Evolutionary conservation across 2,888 invertebrate species (phyloP), one percentile per base, ranked within the genome.

Genomic region (Portevinia maculata): DNA sequence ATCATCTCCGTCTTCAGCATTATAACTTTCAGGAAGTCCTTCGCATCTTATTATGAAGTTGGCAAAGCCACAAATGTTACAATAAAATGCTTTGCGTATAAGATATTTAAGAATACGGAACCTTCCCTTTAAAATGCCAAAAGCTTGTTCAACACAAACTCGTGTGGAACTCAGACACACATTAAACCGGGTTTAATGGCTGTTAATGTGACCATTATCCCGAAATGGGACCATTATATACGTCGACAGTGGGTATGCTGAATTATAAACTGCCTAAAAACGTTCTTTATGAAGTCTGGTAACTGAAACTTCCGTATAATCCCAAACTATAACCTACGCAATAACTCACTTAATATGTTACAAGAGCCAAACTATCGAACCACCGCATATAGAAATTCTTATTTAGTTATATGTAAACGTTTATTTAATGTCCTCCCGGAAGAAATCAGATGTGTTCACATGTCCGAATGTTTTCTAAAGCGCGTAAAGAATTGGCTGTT

Each of bases 201-300:
- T 21, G 2, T 59, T 19, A 19, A 79, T 55, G 34, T 62, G 50
- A 8, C 76, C 78, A 48, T 84, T 84, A 37, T 84, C 75, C 17
- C 75, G 69, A 44, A 65, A 84, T 39, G 74, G 71, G 3, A 46
- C 64, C 30, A 78, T 46, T 41, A 78, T 24, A 44, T 50, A 69
- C 44, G 50, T 76, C 19, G 78, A 65, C 8, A 74, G 32, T 0
- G 74, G 69, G 70, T 79, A 79, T 5, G 73, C 74, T n/a, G n/a
- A n/a, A n/a, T n/a, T n/a, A n/a, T n/a, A n/a, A n/a, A n/a, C n/a
- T n/a, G n/a, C n/a, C n/a, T n/a, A n/a, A n/a, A n/a, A n/a, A n/a
- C n/a, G n/a, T n/a, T n/a, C n/a, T n/a, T n/a, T n/a, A n/a, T n/a
- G n/a, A n/a, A n/a, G n/a, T n/a, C n/a, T n/a, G n/a, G n/a, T n/a